Evolutionary conservation across 2,888 invertebrate species (phyloP), one percentile per base, ranked within the genome.

Genomic region (Chrysolina haemoptera): DNA sequence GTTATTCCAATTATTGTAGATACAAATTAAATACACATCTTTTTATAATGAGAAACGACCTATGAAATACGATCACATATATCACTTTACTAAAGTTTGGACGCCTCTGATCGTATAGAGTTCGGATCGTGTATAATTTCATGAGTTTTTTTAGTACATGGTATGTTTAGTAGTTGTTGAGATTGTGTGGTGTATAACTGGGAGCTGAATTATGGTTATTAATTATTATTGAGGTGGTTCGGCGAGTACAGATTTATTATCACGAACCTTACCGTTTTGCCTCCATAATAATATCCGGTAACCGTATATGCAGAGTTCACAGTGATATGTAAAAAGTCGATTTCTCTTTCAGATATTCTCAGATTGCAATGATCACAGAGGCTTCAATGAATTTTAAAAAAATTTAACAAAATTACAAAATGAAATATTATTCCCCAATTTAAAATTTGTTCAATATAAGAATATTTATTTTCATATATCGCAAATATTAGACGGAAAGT

Each of bases 201-300:
- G 55, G 55, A 55, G 55, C 55, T 55, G 22, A 55, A 55, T 18
- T 22, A 55, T 59, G 35, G 59, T 59, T 59, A 59, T 59, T 59
- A 59, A 59, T 59, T 59, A 59, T 59, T 27, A 59, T 59, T 35
- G 59, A 59, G 59, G 59, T 27, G 14, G 35, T 12, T 59, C 12
- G 1, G 59, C 27, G 59, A n/a, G 35, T 27, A 12, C 35, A n/a
- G 59, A 59, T 59, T 27, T n/a, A 59, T 59, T n/a, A 59, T 8
- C 27, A 59, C 27, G 59, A 59, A 27, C 22, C 59, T 59, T 59
- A 59, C 59, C 27, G 35, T 22, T 59, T 59, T 35, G 59, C 22
- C 16, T 18, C 16, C 10, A 59, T 59, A 35, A 59, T 27, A 59
- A 27, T 27, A 59, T 27, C 53, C 35, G 35, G 35, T 59, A 35